Evolutionary conservation across 2,113 vertebrate species (phyloP).

Genomic region (Apteryx mantelli): DNA sequence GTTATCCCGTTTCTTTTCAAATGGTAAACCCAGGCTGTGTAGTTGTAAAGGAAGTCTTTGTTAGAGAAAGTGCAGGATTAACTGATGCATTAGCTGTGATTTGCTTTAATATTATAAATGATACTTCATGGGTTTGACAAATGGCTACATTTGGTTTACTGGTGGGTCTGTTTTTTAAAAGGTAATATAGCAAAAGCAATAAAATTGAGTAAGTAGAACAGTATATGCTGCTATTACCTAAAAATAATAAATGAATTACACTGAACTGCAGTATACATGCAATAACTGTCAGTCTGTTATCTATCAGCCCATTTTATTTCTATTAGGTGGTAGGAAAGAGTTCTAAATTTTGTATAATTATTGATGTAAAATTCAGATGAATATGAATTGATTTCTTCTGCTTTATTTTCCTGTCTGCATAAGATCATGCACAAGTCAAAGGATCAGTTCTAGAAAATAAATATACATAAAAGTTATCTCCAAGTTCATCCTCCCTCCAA

Average conservation of each 20-base stretch:
- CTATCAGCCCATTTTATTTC: slow-evolving; percentile 16
- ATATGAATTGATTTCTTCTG: not conserved
- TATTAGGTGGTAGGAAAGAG: not conserved
- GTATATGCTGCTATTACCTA: not conserved
- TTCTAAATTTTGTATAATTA: not conserved
- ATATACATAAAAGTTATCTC: not conserved
- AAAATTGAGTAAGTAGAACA: slow-evolving; percentile 5
- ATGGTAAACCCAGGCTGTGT: not conserved
- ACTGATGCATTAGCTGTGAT: not conserved
- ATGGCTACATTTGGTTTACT: not conserved
- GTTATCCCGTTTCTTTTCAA: not conserved
- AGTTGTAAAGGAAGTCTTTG: not conserved
- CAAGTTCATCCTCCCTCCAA: not conserved
- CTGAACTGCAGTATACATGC: not conserved
- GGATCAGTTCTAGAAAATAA: not conserved
- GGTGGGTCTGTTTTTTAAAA: not conserved
- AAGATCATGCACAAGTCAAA: not conserved
- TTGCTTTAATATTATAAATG: not conserved
- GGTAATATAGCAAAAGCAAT: not conserved
- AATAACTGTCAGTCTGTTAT: not conserved
- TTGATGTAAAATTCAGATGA: not conserved
- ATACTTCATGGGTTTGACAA: not conserved
- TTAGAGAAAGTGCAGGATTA: not conserved
- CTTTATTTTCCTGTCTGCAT: not conserved
- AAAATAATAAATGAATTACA: not conserved